Evolutionary conservation across 1,140 invertebrate species (phyloP).

Genomic region (Helicoverpa armigera): DNA sequence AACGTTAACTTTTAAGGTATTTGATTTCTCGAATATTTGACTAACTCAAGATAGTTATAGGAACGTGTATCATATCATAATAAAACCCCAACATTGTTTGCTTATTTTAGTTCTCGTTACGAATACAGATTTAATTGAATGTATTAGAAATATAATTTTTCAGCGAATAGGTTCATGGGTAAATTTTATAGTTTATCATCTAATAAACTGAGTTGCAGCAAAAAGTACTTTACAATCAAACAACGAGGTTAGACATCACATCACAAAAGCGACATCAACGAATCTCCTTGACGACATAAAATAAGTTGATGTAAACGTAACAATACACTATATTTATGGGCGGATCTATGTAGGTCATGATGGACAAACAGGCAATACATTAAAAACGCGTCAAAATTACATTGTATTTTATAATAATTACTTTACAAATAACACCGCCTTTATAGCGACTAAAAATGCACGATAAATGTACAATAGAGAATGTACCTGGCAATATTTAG

Average conservation of each 20-base stretch:
- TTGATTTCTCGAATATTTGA: no score
- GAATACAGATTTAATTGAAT: no score
- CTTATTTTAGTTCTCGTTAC: no score
- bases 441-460: constrained; percentile 22
- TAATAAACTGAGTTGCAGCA: neutral
- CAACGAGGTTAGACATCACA: neutral
- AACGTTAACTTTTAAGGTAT: no score
- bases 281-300: constrained; percentile 6
- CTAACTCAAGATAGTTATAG: no score
- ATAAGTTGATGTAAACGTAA: constrained; percentile 7
- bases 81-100: no score
- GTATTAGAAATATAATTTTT: no score
- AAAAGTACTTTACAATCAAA: neutral
- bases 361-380: constrained; percentile 20
- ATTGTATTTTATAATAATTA: constrained; percentile 11
- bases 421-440: neutral
- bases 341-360: constrained; percentile 23
- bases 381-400: constrained; percentile 29
- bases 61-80: no score
- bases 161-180: neutral
- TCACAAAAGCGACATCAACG: constrained; percentile 4
- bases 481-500: constrained; percentile 18
- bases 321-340: constrained; percentile 2
- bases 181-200: neutral
- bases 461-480: constrained; percentile 27